A percentile compares a stretch with the other conserved stretches of the same genome.
These are phyloP conservation scores for Muntiacus reevesi DNA, from an alignment of 2,113 vertebrate species.

Conservation along the genomic window DNA sequence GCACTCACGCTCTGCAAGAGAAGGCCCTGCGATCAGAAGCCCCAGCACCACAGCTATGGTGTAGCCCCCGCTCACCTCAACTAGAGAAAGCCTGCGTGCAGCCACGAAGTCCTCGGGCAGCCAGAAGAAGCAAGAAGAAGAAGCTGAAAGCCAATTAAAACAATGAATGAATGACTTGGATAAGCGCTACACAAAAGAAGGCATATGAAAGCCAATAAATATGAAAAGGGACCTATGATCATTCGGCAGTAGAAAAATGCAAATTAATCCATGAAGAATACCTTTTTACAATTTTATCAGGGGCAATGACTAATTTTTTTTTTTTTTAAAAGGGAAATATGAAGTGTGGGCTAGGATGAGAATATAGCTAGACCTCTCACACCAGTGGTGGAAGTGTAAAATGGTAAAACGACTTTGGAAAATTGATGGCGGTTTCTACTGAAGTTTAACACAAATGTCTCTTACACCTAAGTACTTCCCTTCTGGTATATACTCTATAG, in stretches of 20 bases:
- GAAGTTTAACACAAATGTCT: neutral
- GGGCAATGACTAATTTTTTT: neutral
- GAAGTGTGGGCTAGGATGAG: neutral
- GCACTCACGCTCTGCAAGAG: rapidly evolving
- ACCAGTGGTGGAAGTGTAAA: neutral
- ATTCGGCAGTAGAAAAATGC: neutral
- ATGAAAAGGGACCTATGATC: neutral
- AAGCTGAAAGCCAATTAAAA: neutral
- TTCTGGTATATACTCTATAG: neutral
- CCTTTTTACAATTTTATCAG: neutral
- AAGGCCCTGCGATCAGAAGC: neutral
- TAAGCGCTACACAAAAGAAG: neutral
- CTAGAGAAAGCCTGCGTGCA: neutral
- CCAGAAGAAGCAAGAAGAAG: neutral
- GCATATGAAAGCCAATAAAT: neutral
- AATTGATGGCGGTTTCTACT: neutral
- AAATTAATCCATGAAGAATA: neutral
- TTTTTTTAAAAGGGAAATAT: neutral
- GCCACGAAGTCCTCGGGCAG: neutral
- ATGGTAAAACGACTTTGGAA: neutral
- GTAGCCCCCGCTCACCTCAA: rapidly evolving
- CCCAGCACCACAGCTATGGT: rapidly evolving
- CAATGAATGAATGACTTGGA: neutral
- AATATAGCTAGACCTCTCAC: neutral
- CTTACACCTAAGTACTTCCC: neutral